Evolutionary conservation across 2,113 vertebrate genomes (phyloP), one percentile per base, ranked within the genome.

Genomic region (Silurus glanis): DNA sequence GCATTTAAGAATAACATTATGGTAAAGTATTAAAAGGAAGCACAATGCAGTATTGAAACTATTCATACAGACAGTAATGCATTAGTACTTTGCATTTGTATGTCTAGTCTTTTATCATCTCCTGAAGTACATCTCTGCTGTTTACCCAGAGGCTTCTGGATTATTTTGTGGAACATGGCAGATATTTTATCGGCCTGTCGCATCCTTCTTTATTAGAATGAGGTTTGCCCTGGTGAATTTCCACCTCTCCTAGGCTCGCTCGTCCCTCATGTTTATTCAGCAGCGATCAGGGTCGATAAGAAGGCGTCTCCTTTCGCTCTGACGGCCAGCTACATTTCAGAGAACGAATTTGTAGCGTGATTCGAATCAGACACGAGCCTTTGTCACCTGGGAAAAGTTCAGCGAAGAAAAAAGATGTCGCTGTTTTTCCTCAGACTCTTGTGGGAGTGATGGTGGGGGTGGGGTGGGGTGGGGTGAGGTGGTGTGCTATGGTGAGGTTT

Each of bases 161-260:
- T 88, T 90, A 84, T 85, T 37, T 80, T 61, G 86, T 80, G 83
- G 84, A 87, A 89, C 89, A 88, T 88, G 88, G 62, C 88, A 89
- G 89, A 55, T 16, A 37, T 91, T 91, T 90, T 91, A 91, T 93
- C 83, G 6, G 85, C 88, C 47, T 69, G 85, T 87, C 83, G 87
- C 85, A 90, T 92, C 88, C 87, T 89, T 9, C 55, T 91, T 89
- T 88, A 91, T 93, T 90, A 89, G 81, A 90, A 92, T 91, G 87
- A 89, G 89, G 88, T 89, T 85, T 82, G 83, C 82, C 78, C 87
- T 89, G 88, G 56, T 88, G 90, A 85, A 72, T 83, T 88, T 91
- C 89, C 88, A 88, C 89, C 89, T 90, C 88, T 89, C 56, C 53
- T n/a, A 80, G 75, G 58, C 64, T 16, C 53, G 72, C 69, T 67